These are phyloP conservation scores for Hyperoplus immaculatus DNA, from an alignment of 2,797 vertebrate genomes.

Conservation along the genomic window DNA sequence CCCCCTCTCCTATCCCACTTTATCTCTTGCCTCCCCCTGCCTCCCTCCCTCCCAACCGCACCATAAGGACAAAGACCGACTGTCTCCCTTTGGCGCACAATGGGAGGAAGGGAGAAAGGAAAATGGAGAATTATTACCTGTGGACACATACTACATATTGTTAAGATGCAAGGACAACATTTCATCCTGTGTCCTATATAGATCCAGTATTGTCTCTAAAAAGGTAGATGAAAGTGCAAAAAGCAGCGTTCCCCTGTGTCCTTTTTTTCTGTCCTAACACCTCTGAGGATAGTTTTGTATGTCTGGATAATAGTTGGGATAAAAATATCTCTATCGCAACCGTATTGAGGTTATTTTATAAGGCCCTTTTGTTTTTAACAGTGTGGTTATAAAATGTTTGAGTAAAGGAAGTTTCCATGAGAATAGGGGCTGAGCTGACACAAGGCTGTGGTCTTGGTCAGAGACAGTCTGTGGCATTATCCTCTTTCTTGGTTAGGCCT, in stretches of 20 bases:
- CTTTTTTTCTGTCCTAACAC: conserved; percentile 13
- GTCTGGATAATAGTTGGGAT: conserved; percentile 38
- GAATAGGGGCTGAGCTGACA: conserved; percentile 57
- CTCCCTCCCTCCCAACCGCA: conserved; percentile 52
- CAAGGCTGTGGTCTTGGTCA: conserved; percentile 60
- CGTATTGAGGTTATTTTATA: conserved; percentile 65
- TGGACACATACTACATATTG: conserved; percentile 31
- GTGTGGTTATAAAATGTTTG: conserved; percentile 66
- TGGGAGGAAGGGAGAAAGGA: conserved; percentile 46
- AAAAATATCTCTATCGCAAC: conserved; percentile 44
- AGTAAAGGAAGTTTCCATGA: conserved; percentile 77
- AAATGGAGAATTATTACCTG: conserved; percentile 24
- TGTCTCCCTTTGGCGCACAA: conserved; percentile 74
- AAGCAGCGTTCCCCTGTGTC: neutral
- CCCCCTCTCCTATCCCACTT: conserved; percentile 41
- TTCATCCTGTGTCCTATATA: neutral
- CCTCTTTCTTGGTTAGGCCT: conserved; percentile 25
- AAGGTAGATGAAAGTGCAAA: neutral
- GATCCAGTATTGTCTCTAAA: neutral
- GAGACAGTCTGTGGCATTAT: conserved; percentile 53
- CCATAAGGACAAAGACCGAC: conserved; percentile 79
- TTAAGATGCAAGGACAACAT: conserved; percentile 22
- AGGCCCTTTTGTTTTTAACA: conserved; percentile 55
- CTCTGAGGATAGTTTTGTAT: conserved; percentile 8
- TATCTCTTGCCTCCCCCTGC: neutral